These are phyloP conservation scores for Micromesistius poutassou DNA, from an alignment of 2,797 vertebrate species.

Conservation along the genomic window DNA sequence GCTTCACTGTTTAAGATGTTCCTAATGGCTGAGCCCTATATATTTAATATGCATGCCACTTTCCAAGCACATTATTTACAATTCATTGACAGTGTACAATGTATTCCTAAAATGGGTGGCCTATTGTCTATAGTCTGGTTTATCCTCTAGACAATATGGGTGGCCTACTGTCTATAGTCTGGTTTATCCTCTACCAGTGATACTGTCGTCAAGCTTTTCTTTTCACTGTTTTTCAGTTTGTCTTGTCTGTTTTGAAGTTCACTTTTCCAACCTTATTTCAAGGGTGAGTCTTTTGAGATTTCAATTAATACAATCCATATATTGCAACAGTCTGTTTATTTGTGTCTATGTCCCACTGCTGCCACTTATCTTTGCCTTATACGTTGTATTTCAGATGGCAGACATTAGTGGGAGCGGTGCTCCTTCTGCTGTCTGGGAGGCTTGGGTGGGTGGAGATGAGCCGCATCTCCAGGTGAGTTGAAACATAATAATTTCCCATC, in stretches of 20 bases:
- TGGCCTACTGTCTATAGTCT: neutral
- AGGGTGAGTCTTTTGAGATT: conserved; percentile 82
- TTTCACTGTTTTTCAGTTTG: conserved; percentile 81
- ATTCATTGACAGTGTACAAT: neutral
- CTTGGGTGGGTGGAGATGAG: conserved; percentile 90
- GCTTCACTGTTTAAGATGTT: neutral
- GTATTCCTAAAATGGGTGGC: neutral
- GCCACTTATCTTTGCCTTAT: neutral
- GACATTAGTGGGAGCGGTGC: conserved; percentile 79
- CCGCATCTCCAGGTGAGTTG: conserved; percentile 77
- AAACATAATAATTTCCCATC: neutral
- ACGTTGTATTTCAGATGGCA: conserved; percentile 81
- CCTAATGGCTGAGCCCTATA: neutral
- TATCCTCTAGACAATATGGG: too few relatives aligned
- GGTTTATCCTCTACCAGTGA: neutral
- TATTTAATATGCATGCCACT: neutral
- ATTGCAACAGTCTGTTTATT: neutral
- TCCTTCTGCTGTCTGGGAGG: conserved; percentile 85
- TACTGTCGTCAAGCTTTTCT: neutral
- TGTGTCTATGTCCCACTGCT: neutral
- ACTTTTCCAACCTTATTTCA: conserved; percentile 97
- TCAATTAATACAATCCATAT: neutral
- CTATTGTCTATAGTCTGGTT: neutral
- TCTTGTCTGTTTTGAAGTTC: conserved; percentile 93
- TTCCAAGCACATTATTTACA: neutral